Evolutionary conservation across 2,888 invertebrate species (phyloP), one percentile per base, ranked within the genome.

Genomic region (Drosophila flavopinicola): DNA sequence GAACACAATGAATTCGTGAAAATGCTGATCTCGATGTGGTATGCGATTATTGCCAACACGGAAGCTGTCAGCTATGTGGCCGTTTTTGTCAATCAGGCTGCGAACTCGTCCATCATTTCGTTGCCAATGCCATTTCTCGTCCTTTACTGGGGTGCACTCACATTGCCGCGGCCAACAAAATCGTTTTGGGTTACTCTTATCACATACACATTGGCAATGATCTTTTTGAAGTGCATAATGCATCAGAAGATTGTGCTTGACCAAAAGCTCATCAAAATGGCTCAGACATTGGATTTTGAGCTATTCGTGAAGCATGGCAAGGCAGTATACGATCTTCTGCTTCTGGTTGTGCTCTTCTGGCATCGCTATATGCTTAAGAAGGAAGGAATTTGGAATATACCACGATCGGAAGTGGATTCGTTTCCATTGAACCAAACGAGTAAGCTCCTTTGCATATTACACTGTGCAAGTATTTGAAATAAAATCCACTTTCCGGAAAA

Each of bases 151-250:
- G 99, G 99, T 9, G 97, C 98, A 2, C 92, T 99, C 9, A 96
- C 97, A 1, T 95, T 98, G 79, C 99, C 99, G 0, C 92, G 99
- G 45, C 99, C 99, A 0, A 95, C 97, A 1, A 99, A 99, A 92
- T 96, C 96, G 0, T 99, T 99, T 91, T 99, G 99, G 99, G 95
- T 99, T 63, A 96, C 98, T 1, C 93, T 98, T 64, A 99, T 99
- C 78, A 98, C 98, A 0, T 99, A 99, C 88, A 98, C 98, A 0
- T 97, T 99, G 94, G 96, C 96, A 2, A 95, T 98, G 75, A 97
- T 99, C 2, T 93, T 99, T 17, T 93, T 98, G 75, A 99, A 99
- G 92, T 99, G 98, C 90, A 93, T 99, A 90, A 98, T 97, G 92
- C 99, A 99, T 93, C 97, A 98, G 91, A 95, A 96, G 86, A 94